Evolutionary conservation across 1,140 invertebrate genomes (phyloP).

Genomic region (Stegodyphus mimosarum): DNA sequence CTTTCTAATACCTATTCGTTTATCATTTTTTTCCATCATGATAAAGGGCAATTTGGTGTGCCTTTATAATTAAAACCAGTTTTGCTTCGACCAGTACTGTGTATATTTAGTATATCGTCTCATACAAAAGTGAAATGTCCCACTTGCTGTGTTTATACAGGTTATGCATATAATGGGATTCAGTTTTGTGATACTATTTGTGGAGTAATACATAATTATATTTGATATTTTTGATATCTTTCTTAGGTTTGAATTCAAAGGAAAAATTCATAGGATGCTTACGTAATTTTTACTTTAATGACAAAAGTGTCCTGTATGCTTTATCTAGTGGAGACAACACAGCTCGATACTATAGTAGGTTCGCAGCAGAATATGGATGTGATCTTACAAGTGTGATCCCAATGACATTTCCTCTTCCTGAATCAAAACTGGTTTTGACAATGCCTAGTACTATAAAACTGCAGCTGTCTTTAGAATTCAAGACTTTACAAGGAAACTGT

Average conservation of each 20-base stretch:
- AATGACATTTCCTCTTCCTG: constrained; percentile 90
- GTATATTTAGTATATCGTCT: not conserved
- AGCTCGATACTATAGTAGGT: constrained; percentile 78
- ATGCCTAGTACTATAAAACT: constrained; percentile 76
- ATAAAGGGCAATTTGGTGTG: no score
- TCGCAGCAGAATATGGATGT: constrained; percentile 84
- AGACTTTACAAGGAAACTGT: constrained; percentile 83
- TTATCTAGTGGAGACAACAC: constrained; percentile 76
- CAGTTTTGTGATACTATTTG: not conserved
- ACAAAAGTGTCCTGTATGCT: constrained; percentile 89
- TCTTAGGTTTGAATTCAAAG: constrained; percentile 65
- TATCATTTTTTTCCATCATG: no score
- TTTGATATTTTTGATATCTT: constrained; percentile 10
- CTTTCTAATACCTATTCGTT: no score
- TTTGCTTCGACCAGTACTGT: no score
- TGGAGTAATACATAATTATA: not conserved
- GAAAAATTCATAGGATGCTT: constrained; percentile 82
- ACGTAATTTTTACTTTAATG: constrained; percentile 93
- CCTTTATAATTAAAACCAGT: no score
- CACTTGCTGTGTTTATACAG: no score
- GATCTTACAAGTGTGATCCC: constrained; percentile 87
- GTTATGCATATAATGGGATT: no score
- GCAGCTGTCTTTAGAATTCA: constrained; percentile 87
- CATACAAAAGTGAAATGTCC: no score
- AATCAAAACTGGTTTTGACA: constrained; percentile 85